Base-by-base conservation (phyloP, 2,113 vertebrate species). In the Salvelinus namaycush region DNA sequence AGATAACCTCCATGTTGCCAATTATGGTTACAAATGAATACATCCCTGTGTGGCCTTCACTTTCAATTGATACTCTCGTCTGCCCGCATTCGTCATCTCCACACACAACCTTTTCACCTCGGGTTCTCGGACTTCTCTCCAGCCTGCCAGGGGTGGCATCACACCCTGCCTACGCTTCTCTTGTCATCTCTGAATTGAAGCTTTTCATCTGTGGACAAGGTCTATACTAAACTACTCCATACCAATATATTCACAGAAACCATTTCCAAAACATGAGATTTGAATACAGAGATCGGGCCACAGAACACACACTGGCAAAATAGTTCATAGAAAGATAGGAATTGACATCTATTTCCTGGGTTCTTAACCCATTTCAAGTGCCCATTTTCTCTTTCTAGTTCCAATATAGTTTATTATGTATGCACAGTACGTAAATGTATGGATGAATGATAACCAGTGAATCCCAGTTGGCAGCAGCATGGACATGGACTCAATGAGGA, bases 71-170 rank as follows among this genome's bases (percentile, higher is more conserved):
- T 81, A 75, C 75, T 81, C 44, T 69, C 64, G 48, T 54, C 31
- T 57, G 39, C 44, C 67, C 27, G 78, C 72, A 71, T 84, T 76
- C 73, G 78, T 84, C 79, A 87, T 64, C 67, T 67, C 24, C 60
- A 16, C 16, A 54, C 65, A 31, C 31, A 13, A 24, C 68, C 44
- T 26, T 48, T 70, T 49, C 44, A 49, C 22, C 44, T 70, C n/a
- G 6, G n/a, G 34, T 72, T 54, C 72, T 57, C 64, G 69, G 68
- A 12, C 59, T 27, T 70, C 74, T 65, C 31, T 49, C 62, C 76
- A 73, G 27, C 67, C 67, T 74, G 77, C 31, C 8, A 29, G 14
- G 16, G 14, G 29, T 18, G 3, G 0, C 24, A 13, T 1, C 66
- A 18, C 14, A 34, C 16, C 66, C 66, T 24, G 16, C 26, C 66